Evolutionary conservation across 2,797 vertebrate species (phyloP).

Genomic region (Danio kyathit): DNA sequence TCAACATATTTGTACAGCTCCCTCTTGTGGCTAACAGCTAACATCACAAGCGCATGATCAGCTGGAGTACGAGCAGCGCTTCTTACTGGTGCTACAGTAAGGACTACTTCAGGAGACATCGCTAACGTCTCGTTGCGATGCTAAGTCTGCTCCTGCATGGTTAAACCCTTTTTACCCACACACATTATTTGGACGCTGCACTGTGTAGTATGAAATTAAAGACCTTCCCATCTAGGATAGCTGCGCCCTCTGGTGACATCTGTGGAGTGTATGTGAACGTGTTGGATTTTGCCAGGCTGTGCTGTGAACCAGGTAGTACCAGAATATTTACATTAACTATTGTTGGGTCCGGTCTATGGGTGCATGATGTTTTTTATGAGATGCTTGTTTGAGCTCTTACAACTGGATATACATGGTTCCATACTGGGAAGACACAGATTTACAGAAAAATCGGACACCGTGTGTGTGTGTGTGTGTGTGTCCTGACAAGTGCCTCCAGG

Average conservation of each 20-base stretch:
- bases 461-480: constrained; percentile 54
- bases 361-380: constrained; percentile 69
- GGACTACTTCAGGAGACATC: constrained; percentile 21
- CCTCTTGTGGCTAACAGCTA: constrained; percentile 61
- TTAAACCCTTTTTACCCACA: constrained; percentile 9
- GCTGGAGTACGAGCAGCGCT: constrained; percentile 37
- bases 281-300: constrained; percentile 66
- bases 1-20: constrained; percentile 71
- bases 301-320: constrained; percentile 78
- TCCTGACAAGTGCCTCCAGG: constrained; percentile 59
- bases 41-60: constrained; percentile 24
- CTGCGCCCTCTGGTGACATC: constrained; percentile 58
- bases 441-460: constrained; percentile 55
- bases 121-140: background rate
- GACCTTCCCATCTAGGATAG: constrained; percentile 30
- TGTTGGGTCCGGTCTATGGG: constrained; percentile 59
- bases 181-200: constrained; percentile 43
- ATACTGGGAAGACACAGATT: constrained; percentile 76
- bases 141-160: constrained; percentile 2
- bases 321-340: constrained; percentile 83
- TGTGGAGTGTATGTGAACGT: constrained; percentile 71
- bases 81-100: constrained; percentile 29
- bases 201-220: constrained; percentile 69
- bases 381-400: constrained; percentile 59
- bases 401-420: constrained; percentile 54